Base-by-base conservation (phyloP, 1,140 invertebrate species). In the Rhyzopertha dominica region DNA sequence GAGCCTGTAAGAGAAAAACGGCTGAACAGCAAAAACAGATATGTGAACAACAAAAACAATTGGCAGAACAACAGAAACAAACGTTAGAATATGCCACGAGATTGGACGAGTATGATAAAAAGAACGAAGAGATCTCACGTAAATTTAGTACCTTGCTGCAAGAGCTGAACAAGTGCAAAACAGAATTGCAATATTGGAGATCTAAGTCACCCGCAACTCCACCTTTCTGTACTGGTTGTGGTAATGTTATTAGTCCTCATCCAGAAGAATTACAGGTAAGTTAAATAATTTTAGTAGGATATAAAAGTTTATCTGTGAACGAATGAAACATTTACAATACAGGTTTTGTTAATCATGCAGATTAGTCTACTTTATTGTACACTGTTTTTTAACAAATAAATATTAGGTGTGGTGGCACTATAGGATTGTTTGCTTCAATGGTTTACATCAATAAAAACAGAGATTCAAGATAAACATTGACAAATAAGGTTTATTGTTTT, bases 81-180 rank as follows among this genome's bases (percentile, higher is more conserved):
- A 80, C 82, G 0, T 63, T 87, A 22, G 87, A 90, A 53, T 88
- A 88, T 61, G 84, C 83, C 0, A 84, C 79, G 53, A 76, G 87
- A 2, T 72, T 90, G 29, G 88, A 92, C 56, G 88, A 91, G 54
- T 84, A 87, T 58, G 87, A 90, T 53, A 90, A 90, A 62, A 92
- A 92, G 62, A 88, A 88, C 67, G 87, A 92, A 56, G 87, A 90
- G 63, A 89, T 83, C 17, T 83, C 85, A 25, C 74, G 85, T 19
- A 92, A 92, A 71, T 90, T 90, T 65, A 88, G 86, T 58, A 89
- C 86, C 48, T 70, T 92, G 38, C 70, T 92, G 51, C 87, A 90
- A 79, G 87, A 91, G 68, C 72, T 90, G 53, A 90, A 90, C 68
- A 90, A 90, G 61, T 91, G 87, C 66, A 90, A 90, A 69, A 91